A percentile compares a stretch with the other conserved stretches of the same genome.
phyloP scores from a whole-genome alignment of 2,113 vertebrate species.

The Cryptomyrus ogoouensis region DNA sequence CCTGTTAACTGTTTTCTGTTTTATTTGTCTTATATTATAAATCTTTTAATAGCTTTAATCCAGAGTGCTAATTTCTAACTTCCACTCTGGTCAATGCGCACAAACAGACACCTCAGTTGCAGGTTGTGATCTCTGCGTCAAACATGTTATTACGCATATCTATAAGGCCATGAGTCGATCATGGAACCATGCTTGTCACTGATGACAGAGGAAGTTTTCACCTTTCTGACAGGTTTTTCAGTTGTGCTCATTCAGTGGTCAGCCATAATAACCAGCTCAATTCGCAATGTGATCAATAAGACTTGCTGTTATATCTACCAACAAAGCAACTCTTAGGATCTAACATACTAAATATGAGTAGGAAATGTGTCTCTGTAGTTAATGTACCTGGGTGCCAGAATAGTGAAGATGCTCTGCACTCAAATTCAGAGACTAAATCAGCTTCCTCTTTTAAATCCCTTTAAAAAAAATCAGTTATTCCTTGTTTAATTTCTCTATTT shows the following conservation, averaged over 20 bases:
- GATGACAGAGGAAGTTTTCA: neutral
- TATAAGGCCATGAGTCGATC: neutral
- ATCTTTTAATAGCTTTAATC: neutral
- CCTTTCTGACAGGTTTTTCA: neutral
- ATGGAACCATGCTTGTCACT: neutral
- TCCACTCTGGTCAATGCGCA: neutral
- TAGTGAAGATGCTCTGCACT: neutral
- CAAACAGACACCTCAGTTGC: neutral
- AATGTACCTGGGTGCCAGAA: neutral
- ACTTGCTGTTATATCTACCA: neutral
- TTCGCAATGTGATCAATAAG: neutral
- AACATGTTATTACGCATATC: neutral
- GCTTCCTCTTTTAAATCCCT: neutral
- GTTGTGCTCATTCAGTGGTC: neutral
- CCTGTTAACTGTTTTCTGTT: neutral
- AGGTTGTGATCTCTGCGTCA: neutral
- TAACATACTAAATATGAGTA: neutral
- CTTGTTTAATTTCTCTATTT: neutral
- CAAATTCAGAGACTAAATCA: neutral
- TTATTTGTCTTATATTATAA: neutral
- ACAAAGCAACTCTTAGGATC: neutral
- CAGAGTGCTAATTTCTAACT: neutral
- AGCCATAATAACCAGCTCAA: neutral
- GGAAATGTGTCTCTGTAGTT: neutral
- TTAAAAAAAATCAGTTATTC: neutral